Conservation (phyloP, 2,888 invertebrate species). For the Philopedon plagiatum region DNA sequence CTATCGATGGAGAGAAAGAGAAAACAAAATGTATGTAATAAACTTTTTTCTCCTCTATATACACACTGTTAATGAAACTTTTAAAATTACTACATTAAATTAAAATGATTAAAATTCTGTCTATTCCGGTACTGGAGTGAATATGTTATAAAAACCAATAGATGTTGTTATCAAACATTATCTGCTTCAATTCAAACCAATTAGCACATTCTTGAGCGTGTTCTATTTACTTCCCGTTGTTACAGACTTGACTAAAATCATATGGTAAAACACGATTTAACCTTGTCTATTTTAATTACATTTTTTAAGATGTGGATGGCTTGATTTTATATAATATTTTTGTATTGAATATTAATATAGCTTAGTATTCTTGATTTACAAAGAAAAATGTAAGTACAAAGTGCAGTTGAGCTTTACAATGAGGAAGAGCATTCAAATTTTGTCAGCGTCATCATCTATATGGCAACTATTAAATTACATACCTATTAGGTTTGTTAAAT, state of each 20-base stretch:
- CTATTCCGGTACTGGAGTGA: background rate
- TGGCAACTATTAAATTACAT: too few species aligned
- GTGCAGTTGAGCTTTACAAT: too few species aligned
- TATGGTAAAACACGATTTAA: conserved; percentile 6
- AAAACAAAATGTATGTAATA: too few species aligned
- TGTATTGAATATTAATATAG: background rate
- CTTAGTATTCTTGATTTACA: too few species aligned
- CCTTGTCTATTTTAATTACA: conserved; percentile 1
- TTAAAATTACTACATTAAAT: too few species aligned
- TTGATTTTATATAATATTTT: background rate
- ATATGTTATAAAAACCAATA: background rate
- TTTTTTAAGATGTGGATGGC: background rate
- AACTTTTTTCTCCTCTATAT: too few species aligned
- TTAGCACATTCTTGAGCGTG: conserved; percentile 4
- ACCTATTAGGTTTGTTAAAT: too few species aligned
- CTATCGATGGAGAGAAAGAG: too few species aligned
- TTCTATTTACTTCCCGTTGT: conserved; percentile 5
- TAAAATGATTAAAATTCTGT: background rate
- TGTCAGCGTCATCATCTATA: too few species aligned
- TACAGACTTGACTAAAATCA: background rate
- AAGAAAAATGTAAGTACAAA: too few species aligned
- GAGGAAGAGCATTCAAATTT: too few species aligned
- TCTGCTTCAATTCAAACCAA: conserved; percentile 5
- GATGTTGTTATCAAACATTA: conserved; percentile 9
- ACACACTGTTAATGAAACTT: too few species aligned